phyloP scores from a whole-genome alignment of 2,797 vertebrate genomes.

The Craterocephalus amniculus region DNA sequence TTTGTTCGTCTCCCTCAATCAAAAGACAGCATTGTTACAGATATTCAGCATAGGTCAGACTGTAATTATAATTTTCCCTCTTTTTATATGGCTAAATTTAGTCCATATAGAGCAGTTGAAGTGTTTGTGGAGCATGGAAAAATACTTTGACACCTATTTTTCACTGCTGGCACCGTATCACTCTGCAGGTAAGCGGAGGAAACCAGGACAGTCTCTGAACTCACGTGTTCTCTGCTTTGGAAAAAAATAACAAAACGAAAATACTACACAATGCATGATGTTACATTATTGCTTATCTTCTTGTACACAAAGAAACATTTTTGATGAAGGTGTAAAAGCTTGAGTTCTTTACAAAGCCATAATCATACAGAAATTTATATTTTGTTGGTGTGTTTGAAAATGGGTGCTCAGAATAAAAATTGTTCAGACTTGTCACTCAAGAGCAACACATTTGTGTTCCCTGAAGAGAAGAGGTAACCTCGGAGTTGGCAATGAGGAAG shows the following conservation, averaged over 20 bases:
- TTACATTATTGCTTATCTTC: background rate
- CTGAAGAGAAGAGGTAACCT: constrained; percentile 11
- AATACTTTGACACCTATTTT: constrained; percentile 12
- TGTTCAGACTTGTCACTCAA: background rate
- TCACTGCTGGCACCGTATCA: background rate
- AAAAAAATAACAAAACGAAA: background rate
- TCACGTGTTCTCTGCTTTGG: background rate
- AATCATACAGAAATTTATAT: background rate
- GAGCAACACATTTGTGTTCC: background rate
- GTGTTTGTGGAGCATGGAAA: constrained; percentile 18
- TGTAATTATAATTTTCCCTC: background rate
- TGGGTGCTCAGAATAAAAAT: background rate
- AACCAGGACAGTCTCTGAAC: background rate
- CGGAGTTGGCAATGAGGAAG: background rate
- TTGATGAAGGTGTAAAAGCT: background rate
- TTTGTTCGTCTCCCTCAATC: background rate
- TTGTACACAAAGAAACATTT: background rate
- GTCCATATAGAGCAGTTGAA: background rate
- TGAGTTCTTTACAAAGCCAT: background rate
- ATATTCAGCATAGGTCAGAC: background rate
- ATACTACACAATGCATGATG: background rate
- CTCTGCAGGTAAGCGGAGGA: constrained; percentile 26
- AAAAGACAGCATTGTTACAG: background rate
- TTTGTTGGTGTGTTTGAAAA: background rate
- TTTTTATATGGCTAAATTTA: constrained; percentile 5